Evolutionary conservation across 2,888 invertebrate species (phyloP), one percentile per base, ranked within the genome.

Genomic region (Eumerus sabulonum): DNA sequence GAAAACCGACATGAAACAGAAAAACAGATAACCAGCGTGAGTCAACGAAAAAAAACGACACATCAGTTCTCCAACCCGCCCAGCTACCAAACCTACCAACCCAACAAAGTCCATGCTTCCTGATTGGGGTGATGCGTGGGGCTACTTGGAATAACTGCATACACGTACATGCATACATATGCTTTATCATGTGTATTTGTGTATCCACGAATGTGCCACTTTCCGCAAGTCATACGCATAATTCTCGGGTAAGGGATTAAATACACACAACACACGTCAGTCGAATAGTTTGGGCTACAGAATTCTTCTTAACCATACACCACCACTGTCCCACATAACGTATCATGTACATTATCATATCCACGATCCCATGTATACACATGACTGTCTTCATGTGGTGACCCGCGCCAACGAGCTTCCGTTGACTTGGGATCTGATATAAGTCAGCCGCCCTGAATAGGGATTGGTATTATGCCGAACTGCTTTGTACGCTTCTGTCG

Each of bases 61-160:
- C 40, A 54, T 27, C 27, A 56, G 45, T 27, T 7, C 45, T 48
- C 18, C 44, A 44, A 50, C 50, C 45, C 51, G 16, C 45, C 27
- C 2, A 7, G 2, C 27, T 7, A 27, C 27, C 27, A 27, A n/a
- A 27, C 27, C 27, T 27, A 7, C 27, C 27, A 27, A 27, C 27
- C 27, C 27, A 27, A 27, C 27, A 27, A 27, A 27, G 27, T 27
- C 7, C 27, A 45, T 51, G 72, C 59, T 72, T 72, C 72, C 72
- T 64, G 64, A 64, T 57, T 64, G 72, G 64, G 48, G 45, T 64
- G 64, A 51, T 71, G 72, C 57, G 57, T 53, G 57, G 56, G 47
- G 56, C 56, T 64, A 51, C 63, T 57, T 19, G 38, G 27, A 2
- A 27, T 27, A 27, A 2, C 7, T 2, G 27, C 27, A 27, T 27